Evolutionary conservation across 2,888 invertebrate species (phyloP).

Genomic region (Exocentrus adspersus): DNA sequence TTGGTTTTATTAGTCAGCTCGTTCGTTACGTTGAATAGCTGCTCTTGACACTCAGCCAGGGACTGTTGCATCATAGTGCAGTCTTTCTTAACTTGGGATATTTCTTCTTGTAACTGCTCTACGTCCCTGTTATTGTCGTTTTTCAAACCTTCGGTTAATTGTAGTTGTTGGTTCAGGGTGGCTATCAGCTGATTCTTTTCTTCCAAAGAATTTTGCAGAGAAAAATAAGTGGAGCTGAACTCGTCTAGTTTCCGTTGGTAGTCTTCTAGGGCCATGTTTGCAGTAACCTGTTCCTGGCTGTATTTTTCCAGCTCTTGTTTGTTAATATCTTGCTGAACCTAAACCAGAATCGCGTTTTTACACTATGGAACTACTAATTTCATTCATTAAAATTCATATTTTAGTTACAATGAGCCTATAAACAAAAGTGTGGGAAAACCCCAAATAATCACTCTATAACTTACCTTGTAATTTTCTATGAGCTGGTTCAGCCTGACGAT

Average conservation of each 20-base stretch:
- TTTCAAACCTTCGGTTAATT: conserved; percentile 38
- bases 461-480: conserved; percentile 35
- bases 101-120: conserved; percentile 47
- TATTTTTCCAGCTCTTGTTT: conserved; percentile 29
- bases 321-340: conserved; percentile 7
- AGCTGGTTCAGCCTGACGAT: conserved; percentile 30
- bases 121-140: conserved; percentile 51
- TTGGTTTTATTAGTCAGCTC: conserved; percentile 37
- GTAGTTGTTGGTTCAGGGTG: conserved; percentile 41
- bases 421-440: no score
- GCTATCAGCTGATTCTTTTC: conserved; percentile 41
- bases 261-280: conserved; percentile 31
- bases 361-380: no score
- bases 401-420: no score
- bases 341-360: neutral
- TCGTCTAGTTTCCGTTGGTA: conserved; percentile 39
- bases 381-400: no score
- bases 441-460: no score
- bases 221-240: conserved; percentile 24
- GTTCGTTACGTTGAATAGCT: conserved; percentile 39
- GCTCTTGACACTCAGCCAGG: conserved; percentile 38
- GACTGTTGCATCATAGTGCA: conserved; percentile 36
- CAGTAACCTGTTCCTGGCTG: conserved; percentile 34
- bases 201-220: conserved; percentile 38
- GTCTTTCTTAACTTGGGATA: conserved; percentile 40